Conservation (phyloP, 1,140 invertebrate genomes). For the Drosophila malerkotliana region DNA sequence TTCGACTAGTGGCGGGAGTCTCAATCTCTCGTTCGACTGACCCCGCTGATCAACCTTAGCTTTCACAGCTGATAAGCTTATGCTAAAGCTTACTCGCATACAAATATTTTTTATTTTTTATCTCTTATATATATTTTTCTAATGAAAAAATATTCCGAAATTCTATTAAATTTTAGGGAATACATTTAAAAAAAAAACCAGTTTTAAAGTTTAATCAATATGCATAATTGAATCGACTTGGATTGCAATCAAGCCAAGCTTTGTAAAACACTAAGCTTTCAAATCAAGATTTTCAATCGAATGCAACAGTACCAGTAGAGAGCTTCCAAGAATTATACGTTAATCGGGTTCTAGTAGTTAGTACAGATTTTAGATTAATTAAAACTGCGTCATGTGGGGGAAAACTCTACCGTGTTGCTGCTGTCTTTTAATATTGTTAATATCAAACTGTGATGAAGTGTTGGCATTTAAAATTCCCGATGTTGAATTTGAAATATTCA, state of each 20-base stretch:
- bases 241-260: slow-evolving; percentile 23
- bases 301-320: slow-evolving; percentile 18
- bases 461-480: slow-evolving; percentile 52
- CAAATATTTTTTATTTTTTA: neutral
- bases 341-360: slow-evolving; percentile 24
- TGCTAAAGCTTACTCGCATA: slow-evolving; percentile 11
- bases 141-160: too few species aligned
- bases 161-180: too few species aligned
- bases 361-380: slow-evolving; percentile 24
- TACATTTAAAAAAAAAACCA: neutral
- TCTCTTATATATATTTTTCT: too few species aligned
- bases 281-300: slow-evolving; percentile 31
- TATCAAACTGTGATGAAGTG: slow-evolving; percentile 5
- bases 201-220: neutral
- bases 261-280: slow-evolving; percentile 15
- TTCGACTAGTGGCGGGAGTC: neutral
- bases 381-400: slow-evolving; percentile 59
- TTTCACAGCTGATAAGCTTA: slow-evolving; percentile 21
- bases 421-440: neutral
- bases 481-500: slow-evolving; percentile 50
- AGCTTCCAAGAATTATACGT: slow-evolving; percentile 25
- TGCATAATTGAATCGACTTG: neutral
- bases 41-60: neutral
- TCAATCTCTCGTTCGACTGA: neutral
- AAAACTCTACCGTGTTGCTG: slow-evolving; percentile 4